Evolutionary conservation across 2,113 vertebrate genomes (phyloP), one percentile per base, ranked within the genome.

Genomic region (Corythoichthys intestinalis): DNA sequence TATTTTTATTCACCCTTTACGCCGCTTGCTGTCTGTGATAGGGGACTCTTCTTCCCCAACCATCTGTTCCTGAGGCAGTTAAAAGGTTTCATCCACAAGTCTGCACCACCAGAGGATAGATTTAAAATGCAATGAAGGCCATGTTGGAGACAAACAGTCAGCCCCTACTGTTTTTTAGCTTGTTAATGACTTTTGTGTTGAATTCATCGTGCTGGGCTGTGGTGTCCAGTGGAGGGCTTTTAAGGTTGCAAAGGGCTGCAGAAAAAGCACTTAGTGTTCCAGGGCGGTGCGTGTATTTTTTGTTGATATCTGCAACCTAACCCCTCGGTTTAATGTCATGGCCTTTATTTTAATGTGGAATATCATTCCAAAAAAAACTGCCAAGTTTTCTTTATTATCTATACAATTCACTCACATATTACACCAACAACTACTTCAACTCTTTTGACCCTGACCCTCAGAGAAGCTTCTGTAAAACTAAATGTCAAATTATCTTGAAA

Each of bases 111-210:
- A 15, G 68, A 71, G 70, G 68, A 72, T 68, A 65, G 79, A 83
- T 85, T 62, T 85, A 76, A 84, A 74, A 82, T 73, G 71, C 71
- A 78, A 70, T 74, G 65, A 76, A 85, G 86, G 70, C 76, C 79
- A 74, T 76, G 77, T 83, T 80, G 62, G 78, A 87, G 69, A 83
- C 67, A 71, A 50, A 76, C 69, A 75, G 71, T 74, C 59, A 68
- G 64, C 80, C 70, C 67, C 77, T 81, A 78, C 64, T 71, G 72
- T 76, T 66, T 72, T 66, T 74, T 3, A 52, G 66, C 57, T 61
- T 4, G 14, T 37, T 46, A 68, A 75, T 47, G 15, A 39, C 66
- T 70, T 69, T 59, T 67, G 59, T 69, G 69, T 70, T 75, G 47
- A 72, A 61, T 70, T 74, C 66, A 79, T 70, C 71, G 78, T 75